A percentile compares a stretch with the other conserved stretches of the same genome.
phyloP scores from a whole-genome alignment of 2,888 invertebrate genomes.

The Clunio marinus region DNA sequence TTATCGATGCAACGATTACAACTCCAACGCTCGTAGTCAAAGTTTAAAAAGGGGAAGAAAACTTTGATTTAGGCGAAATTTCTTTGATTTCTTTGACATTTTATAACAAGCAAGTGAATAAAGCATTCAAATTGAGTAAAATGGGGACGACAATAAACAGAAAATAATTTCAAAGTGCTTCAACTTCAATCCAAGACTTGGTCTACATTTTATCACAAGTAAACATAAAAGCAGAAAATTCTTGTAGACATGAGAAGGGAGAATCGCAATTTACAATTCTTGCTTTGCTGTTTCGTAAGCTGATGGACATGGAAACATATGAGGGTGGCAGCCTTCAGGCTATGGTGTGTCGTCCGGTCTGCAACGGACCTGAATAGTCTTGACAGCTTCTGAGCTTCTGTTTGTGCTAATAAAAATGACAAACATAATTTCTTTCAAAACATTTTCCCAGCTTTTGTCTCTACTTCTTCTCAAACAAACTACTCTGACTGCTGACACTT shows the following conservation, averaged over 20 bases:
- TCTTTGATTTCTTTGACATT: background rate
- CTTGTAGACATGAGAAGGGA: background rate
- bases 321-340: conserved; percentile 6
- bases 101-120: background rate
- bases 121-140: no score
- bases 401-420: conserved; percentile 25
- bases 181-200: background rate
- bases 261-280: background rate
- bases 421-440: conserved; percentile 24
- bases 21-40: background rate
- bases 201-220: background rate
- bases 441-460: no score
- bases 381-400: conserved; percentile 22
- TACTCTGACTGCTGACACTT: background rate
- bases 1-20: background rate
- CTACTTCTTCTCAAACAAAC: background rate
- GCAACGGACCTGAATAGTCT: conserved; percentile 3
- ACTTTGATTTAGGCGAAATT: background rate
- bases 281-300: conserved; percentile 1
- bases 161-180: background rate
- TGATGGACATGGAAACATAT: conserved; percentile 25
- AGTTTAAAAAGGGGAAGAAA: background rate
- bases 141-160: background rate
- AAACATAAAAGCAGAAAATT: background rate
- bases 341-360: conserved; percentile 18